phyloP scores from a whole-genome alignment of 1,140 invertebrate species.

The Orchestia grillus region DNA sequence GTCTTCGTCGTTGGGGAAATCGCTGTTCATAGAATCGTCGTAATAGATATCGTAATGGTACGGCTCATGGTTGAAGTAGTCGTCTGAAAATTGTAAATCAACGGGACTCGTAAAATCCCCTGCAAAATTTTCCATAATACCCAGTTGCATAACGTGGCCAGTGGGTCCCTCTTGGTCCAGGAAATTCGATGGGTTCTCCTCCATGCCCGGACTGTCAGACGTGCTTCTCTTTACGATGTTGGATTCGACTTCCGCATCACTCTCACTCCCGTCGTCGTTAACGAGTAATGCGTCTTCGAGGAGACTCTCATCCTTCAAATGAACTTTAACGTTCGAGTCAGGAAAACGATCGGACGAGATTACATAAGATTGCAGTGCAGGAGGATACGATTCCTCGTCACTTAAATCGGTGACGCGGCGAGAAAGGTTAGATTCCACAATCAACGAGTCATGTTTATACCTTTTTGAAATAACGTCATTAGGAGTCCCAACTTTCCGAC shows the following conservation, averaged over 20 bases:
- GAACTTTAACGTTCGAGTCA: neutral
- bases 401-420: neutral
- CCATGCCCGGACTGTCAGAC: neutral
- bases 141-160: neutral
- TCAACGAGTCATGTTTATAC: neutral
- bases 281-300: neutral
- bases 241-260: neutral
- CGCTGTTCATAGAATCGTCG: constrained; percentile 30
- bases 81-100: neutral
- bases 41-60: constrained; percentile 29
- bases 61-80: constrained; percentile 36
- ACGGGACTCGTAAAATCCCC: constrained; percentile 8
- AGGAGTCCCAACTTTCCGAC: neutral
- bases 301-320: neutral
- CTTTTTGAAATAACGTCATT: neutral
- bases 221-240: neutral
- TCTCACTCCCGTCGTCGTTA: neutral
- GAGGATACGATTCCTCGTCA: neutral
- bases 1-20: constrained; percentile 3
- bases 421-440: neutral
- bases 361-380: neutral
- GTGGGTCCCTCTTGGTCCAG: neutral
- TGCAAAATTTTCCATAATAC: constrained; percentile 45
- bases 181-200: neutral
- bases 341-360: neutral